Percentiles rank a stretch among this genome's conserved stretches.
phyloP scores from a whole-genome alignment of 2,113 vertebrate species.

The Gobiocypris rarus region DNA sequence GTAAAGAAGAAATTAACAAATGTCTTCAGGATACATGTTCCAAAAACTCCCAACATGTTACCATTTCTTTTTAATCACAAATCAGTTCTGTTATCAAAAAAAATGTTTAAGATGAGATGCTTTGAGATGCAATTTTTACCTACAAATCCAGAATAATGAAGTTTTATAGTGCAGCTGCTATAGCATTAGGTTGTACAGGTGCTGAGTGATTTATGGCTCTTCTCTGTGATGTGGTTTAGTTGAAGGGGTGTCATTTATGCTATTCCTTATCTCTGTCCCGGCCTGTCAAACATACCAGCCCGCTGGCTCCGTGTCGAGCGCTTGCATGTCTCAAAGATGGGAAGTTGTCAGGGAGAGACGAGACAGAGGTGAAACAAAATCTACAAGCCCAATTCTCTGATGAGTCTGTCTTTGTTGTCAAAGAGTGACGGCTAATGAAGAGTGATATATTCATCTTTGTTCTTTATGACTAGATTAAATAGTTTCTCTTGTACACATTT shows the following conservation, averaged over 20 bases:
- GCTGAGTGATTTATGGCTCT: slow-evolving; percentile 44
- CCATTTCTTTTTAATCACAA: not conserved
- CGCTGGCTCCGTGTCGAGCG: slow-evolving; percentile 31
- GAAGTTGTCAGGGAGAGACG: slow-evolving; percentile 37
- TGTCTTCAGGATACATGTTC: too few species aligned
- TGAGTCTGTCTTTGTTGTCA: slow-evolving; percentile 23
- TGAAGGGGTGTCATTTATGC: slow-evolving; percentile 52
- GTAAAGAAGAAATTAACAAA: slow-evolving; percentile 5
- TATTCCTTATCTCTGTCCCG: slow-evolving; percentile 55
- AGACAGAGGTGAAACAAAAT: slow-evolving; percentile 43
- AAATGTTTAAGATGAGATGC: not conserved
- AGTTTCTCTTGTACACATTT: not conserved
- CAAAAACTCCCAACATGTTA: too few species aligned
- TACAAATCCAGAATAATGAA: not conserved
- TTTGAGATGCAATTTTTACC: not conserved
- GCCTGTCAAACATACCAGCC: slow-evolving; percentile 60
- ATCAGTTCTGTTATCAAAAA: not conserved
- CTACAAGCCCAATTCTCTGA: slow-evolving; percentile 11
- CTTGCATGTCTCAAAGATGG: slow-evolving; percentile 21
- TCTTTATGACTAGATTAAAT: not conserved
- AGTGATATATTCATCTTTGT: not conserved
- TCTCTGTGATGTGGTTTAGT: slow-evolving; percentile 48
- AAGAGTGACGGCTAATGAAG: not conserved
- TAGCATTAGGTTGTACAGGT: slow-evolving; percentile 30
- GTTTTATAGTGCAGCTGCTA: slow-evolving; percentile 36